Percentiles rank a stretch among this genome's conserved stretches.
phyloP scores from a whole-genome alignment of 2,113 vertebrate species.

The Alces alces region DNA sequence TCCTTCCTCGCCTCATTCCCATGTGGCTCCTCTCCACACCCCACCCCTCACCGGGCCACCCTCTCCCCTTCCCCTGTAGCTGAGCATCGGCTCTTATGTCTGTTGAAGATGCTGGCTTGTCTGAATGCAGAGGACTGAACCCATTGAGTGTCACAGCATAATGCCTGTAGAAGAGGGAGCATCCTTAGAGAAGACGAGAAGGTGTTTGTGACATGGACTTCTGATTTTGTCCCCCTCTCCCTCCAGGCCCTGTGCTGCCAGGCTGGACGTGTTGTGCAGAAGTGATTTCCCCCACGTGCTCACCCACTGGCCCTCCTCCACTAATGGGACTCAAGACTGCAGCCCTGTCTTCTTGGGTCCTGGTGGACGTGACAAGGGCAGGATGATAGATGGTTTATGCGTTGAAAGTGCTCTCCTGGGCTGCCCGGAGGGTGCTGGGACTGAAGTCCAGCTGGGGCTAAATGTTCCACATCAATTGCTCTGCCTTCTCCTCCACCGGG shows the following conservation, averaged over 20 bases:
- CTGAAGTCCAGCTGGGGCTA: neutral
- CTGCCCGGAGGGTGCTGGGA: too few relatives aligned
- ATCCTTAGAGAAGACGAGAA: neutral
- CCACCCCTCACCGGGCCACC: neutral
- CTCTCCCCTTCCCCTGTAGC: too few relatives aligned
- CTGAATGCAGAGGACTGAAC: neutral
- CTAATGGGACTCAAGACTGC: neutral
- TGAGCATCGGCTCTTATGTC: neutral
- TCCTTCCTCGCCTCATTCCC: neutral
- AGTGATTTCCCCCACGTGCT: too few relatives aligned
- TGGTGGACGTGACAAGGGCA: neutral
- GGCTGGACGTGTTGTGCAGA: neutral
- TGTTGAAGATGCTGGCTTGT: neutral
- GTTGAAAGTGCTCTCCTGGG: neutral
- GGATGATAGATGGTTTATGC: neutral
- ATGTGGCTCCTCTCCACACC: neutral
- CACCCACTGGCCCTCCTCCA: neutral
- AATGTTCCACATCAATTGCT: neutral
- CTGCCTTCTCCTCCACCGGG: neutral
- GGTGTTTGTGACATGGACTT: neutral
- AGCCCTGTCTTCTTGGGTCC: neutral
- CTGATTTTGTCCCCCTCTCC: neutral
- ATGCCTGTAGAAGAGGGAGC: neutral
- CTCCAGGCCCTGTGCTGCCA: neutral
- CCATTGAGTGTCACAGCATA: neutral